A percentile compares a stretch with the other conserved stretches of the same genome.
These are phyloP conservation scores for Cervus canadensis DNA, from an alignment of 2,113 vertebrate genomes.

Conservation along the genomic window DNA sequence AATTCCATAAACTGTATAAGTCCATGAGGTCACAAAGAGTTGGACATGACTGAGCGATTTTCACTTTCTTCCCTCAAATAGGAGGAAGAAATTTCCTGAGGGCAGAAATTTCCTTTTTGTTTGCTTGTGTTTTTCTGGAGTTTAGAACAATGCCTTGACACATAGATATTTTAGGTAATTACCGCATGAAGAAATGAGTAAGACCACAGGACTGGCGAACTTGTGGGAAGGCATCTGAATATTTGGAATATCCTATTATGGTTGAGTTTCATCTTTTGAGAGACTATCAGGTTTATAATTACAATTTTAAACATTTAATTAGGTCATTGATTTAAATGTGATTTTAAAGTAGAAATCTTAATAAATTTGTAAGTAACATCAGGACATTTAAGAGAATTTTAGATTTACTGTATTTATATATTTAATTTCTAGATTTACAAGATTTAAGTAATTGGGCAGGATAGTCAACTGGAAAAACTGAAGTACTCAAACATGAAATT, in stretches of 20 bases:
- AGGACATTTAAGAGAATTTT: not conserved
- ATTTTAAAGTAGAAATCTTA: not conserved
- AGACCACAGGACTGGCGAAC: not conserved
- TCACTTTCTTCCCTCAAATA: not conserved
- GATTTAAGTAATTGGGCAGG: not conserved
- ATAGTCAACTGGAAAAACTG: not conserved
- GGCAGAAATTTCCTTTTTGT: not conserved
- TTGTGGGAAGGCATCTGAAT: not conserved
- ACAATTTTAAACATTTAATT: not conserved
- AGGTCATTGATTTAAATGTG: not conserved
- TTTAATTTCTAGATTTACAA: not conserved
- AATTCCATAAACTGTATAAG: not conserved
- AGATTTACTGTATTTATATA: not conserved
- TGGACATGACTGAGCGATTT: accelerated
- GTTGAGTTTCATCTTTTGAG: not conserved
- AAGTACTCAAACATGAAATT: not conserved
- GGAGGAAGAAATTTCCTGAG: not conserved
- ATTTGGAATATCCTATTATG: not conserved
- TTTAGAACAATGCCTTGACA: not conserved
- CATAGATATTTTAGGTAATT: not conserved
- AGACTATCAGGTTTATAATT: not conserved
- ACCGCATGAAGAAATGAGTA: not conserved
- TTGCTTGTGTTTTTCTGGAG: not conserved
- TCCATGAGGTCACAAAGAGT: not conserved
- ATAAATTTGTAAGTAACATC: not conserved